These are phyloP conservation scores for Amblyornis subalaris DNA, from an alignment of 2,113 vertebrate genomes.

Conservation along the genomic window DNA sequence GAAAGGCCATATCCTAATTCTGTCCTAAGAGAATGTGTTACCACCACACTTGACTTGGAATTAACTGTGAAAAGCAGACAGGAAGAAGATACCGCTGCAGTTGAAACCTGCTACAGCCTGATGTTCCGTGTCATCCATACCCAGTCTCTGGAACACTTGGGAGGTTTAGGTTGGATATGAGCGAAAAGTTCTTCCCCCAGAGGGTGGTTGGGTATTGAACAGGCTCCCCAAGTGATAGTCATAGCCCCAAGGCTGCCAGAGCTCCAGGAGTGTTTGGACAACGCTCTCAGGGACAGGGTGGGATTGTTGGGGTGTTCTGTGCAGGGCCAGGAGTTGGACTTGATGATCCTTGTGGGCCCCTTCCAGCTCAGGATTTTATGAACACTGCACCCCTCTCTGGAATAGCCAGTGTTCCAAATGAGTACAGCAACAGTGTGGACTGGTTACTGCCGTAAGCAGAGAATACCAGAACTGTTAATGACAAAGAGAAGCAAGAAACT, in stretches of 20 bases:
- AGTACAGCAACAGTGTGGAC: not conserved
- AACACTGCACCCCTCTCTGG: not conserved
- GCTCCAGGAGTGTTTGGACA: rapidly evolving
- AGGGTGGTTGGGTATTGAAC: rapidly evolving
- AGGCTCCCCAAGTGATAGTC: not conserved
- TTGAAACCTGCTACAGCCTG: not conserved
- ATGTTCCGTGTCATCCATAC: rapidly evolving
- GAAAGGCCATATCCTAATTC: rapidly evolving
- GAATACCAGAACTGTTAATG: not conserved
- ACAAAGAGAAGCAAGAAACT: not conserved
- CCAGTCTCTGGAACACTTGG: not conserved
- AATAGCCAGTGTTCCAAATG: rapidly evolving
- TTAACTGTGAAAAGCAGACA: not conserved
- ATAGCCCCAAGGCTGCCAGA: rapidly evolving
- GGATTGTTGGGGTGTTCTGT: not conserved
- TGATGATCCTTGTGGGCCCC: not conserved
- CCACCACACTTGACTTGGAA: not conserved
- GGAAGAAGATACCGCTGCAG: not conserved
- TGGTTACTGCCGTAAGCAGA: not conserved
- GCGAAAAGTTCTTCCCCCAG: not conserved
- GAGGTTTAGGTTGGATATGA: rapidly evolving
- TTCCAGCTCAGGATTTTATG: no score
- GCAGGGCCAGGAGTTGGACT: not conserved
- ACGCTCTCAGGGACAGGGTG: not conserved
- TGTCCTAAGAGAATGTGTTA: not conserved